phyloP scores from a whole-genome alignment of 2,888 invertebrate species.

The Itoplectis maculator region DNA sequence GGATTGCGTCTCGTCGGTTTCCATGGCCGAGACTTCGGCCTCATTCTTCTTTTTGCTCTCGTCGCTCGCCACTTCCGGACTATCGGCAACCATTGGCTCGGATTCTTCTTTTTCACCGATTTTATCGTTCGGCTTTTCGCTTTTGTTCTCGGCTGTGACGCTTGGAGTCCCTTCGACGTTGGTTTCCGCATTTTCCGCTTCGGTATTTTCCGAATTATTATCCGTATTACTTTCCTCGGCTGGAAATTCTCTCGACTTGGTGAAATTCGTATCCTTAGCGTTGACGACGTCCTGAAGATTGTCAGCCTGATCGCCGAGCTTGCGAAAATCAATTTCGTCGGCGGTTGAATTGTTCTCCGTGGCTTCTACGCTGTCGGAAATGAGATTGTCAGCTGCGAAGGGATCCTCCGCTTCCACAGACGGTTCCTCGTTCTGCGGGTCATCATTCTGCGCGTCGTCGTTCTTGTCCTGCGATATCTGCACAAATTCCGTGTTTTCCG shows the following conservation, averaged over 20 bases:
- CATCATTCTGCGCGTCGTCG: constrained; percentile 80
- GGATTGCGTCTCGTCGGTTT: constrained; percentile 74
- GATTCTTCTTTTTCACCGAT: constrained; percentile 46
- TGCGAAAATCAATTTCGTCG: constrained; percentile 86
- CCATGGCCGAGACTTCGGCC: constrained; percentile 67
- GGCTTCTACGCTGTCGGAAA: constrained; percentile 76
- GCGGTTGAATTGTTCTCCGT: constrained; percentile 74
- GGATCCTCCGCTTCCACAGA: constrained; percentile 82
- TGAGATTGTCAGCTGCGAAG: constrained; percentile 80
- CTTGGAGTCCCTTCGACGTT: constrained; percentile 31
- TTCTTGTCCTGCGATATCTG: constrained; percentile 81
- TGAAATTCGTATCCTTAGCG: constrained; percentile 68
- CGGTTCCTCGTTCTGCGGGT: constrained; percentile 79
- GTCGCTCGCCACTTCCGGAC: constrained; percentile 55
- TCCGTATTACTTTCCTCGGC: constrained; percentile 46
- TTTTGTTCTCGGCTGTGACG: constrained; percentile 1
- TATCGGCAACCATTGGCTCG: constrained; percentile 57
- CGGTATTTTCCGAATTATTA: constrained; percentile 53
- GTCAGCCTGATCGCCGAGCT: constrained; percentile 85
- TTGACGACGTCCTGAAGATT: constrained; percentile 77
- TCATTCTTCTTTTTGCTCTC: constrained; percentile 60
- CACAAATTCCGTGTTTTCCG: constrained; percentile 82
- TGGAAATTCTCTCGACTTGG: neutral
- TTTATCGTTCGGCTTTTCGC: constrained; percentile 39
- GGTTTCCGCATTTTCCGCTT: constrained; percentile 40